phyloP scores from a whole-genome alignment of 2,113 vertebrate species.

The Sciurus niger region DNA sequence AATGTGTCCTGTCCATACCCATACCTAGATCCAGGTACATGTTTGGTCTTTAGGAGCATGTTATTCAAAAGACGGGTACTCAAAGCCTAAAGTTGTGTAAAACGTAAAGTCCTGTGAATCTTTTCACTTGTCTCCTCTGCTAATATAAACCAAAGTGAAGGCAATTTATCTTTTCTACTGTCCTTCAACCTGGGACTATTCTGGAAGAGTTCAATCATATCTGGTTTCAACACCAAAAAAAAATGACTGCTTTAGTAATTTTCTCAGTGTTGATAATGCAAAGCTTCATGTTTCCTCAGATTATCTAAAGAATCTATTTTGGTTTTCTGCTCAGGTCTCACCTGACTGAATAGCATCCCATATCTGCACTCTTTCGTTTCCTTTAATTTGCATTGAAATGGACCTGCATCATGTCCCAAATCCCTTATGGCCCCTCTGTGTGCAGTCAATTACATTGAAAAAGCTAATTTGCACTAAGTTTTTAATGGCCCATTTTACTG shows the following conservation, averaged over 20 bases:
- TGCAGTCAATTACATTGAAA: conserved; percentile 62
- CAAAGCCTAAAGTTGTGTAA: neutral
- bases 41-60: neutral
- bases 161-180: neutral
- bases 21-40: neutral
- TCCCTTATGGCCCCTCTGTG: conserved; percentile 62
- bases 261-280: neutral
- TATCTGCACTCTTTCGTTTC: conserved; percentile 1
- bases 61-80: neutral
- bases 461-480: conserved; percentile 75
- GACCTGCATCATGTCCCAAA: conserved; percentile 49
- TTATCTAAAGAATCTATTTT: neutral
- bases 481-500: conserved; percentile 79
- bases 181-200: neutral
- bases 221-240: neutral
- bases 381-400: conserved; percentile 71
- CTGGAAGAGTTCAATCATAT: neutral
- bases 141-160: neutral
- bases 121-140: neutral
- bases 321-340: conserved; percentile 45
- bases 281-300: neutral
- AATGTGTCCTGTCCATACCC: neutral
- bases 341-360: neutral
- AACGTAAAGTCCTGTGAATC: neutral
- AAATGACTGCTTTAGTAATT: neutral